Base-by-base conservation (phyloP, 2,797 vertebrate genomes). In the Pseudopleuronectes americanus region DNA sequence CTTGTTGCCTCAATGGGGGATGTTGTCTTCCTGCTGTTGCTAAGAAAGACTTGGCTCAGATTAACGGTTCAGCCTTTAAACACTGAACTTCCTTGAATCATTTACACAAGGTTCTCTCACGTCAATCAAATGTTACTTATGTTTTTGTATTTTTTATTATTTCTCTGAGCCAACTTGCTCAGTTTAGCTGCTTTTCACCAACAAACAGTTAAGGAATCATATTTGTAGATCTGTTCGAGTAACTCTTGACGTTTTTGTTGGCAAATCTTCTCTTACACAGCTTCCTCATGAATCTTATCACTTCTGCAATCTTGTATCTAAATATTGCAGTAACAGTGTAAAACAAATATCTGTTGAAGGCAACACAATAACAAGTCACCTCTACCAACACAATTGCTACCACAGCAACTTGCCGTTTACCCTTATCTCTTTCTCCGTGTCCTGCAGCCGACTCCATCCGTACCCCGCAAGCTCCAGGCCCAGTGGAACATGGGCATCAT, bases 401-500 rank as follows among this genome's bases (percentile, higher is more conserved):
- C 36, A 36, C 36, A 38, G 8, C 58, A 22, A 52, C 21, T 23
- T 24, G 3, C 52, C 0, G 0, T 63, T 4, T 82, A 22, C 63
- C 14, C 0, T 31, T 10, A 2, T 12, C 33, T 0, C 47, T 67
- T 52, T 41, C 17, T 57, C 4, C 36, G 0, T 48, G 28, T 64
- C 12, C 3, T 26, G 36, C 83, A 93, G 91, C 65, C 55, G 0
- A 28, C 94, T 23, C 94, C 95, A 26, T 94, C 95, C 0, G 93
- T 98, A 43, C 94, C 96, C 0, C 95, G 95, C 51, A 97, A 96
- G 76, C 83, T 98, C 77, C 91, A 94, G 64, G 92, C 92, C 0
- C 97, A 98, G 90, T 99, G 97, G 97, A 95, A 95, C 78, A 90
- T 96, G 83, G 97, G 96, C 1, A 78, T 99, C 41, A 89, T 94